Percentiles rank a stretch among this genome's conserved stretches.
Evolutionary conservation across 2,113 vertebrate species (phyloP).

Genomic region (Cichladusa arquata): DNA sequence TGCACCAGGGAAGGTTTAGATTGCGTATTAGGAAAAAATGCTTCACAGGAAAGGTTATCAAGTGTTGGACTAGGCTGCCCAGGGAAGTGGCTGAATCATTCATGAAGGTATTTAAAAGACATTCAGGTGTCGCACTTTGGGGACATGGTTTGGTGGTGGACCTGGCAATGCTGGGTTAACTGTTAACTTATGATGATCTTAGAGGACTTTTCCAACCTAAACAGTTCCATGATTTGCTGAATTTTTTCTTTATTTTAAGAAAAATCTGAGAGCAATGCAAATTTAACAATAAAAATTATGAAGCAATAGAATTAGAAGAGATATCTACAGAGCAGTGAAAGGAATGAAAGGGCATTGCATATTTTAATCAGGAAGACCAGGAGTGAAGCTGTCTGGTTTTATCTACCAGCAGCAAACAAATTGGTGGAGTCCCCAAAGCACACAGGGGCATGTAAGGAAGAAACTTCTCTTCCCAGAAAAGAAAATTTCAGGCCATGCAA

Average conservation of each 20-base stretch:
- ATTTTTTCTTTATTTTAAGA: neutral
- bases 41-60: neutral
- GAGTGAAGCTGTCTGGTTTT: neutral
- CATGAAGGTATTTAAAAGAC: neutral
- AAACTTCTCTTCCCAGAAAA: neutral
- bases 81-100: neutral
- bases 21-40: neutral
- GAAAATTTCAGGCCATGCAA: neutral
- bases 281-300: neutral
- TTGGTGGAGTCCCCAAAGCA: neutral
- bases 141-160: neutral
- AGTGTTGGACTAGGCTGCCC: neutral
- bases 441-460: neutral
- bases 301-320: neutral
- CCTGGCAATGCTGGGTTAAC: neutral
- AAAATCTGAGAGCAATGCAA: neutral
- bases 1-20: neutral
- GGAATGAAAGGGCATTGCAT: neutral
- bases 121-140: fast-evolving
- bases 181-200: neutral
- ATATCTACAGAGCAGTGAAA: neutral
- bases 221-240: neutral
- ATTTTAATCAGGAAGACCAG: neutral
- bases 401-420: neutral
- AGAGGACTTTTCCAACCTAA: neutral